Percentiles rank a stretch among this genome's conserved stretches.
Evolutionary conservation across 53 echinoderm and acorn worm species (phyloP).

Genomic region (Mesocentrotus franciscanus): DNA sequence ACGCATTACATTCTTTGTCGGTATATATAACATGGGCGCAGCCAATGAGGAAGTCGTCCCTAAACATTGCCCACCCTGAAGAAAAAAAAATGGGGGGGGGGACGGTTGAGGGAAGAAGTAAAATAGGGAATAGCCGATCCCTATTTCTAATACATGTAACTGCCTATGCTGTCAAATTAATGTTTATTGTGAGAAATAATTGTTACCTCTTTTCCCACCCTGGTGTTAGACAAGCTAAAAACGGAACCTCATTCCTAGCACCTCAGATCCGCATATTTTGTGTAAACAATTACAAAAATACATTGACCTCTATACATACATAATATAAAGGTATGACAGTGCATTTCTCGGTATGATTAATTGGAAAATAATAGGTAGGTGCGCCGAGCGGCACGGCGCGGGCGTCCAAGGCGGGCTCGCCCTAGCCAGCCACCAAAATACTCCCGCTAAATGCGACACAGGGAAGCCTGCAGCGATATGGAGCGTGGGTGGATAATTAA

Average conservation of each 20-base stretch:
- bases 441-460: not conserved
- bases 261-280: not conserved
- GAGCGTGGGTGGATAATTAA: slow-evolving; percentile 25
- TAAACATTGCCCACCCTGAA: too few relatives aligned
- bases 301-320: not conserved
- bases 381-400: not conserved
- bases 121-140: too few relatives aligned
- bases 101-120: not conserved
- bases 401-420: not conserved
- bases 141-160: too few relatives aligned
- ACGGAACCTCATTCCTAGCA: not conserved
- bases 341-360: not conserved
- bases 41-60: too few relatives aligned
- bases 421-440: not conserved
- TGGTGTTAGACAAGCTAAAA: not conserved
- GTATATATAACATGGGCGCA: too few relatives aligned
- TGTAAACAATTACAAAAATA: not conserved
- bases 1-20: too few relatives aligned
- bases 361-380: not conserved
- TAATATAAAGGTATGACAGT: not conserved
- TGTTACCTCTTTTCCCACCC: not conserved
- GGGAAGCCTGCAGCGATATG: not conserved
- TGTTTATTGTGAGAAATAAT: not conserved
- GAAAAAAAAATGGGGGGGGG: not conserved
- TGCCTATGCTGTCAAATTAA: too few relatives aligned